Evolutionary conservation across 2,113 vertebrate species (phyloP).

Genomic region (Sakesphorus luctuosus): DNA sequence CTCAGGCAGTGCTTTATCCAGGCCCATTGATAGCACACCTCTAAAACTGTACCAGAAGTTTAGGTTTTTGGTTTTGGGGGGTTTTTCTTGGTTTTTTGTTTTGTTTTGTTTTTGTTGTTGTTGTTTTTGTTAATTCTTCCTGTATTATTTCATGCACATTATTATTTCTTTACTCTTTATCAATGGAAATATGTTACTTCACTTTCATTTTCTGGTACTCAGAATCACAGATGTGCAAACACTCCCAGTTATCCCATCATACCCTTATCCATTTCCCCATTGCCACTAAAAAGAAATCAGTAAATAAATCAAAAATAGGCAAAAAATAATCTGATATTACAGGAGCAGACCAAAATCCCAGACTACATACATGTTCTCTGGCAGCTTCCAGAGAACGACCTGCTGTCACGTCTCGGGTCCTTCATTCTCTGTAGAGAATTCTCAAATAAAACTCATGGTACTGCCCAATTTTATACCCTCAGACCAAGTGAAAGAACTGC

Average conservation of each 20-base stretch:
- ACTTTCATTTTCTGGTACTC: not conserved
- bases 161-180: not conserved
- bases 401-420: not conserved
- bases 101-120: no score
- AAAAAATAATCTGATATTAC: not conserved
- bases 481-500: not conserved
- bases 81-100: not conserved
- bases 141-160: not conserved
- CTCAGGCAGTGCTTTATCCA: not conserved
- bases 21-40: not conserved
- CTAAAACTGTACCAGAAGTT: not conserved
- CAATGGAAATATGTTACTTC: not conserved
- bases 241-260: not conserved
- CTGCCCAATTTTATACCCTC: not conserved
- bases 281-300: not conserved
- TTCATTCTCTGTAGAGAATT: not conserved
- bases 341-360: not conserved
- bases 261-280: not conserved
- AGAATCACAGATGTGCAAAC: not conserved
- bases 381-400: not conserved
- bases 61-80: no score
- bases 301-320: not conserved
- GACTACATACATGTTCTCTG: not conserved
- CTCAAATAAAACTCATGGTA: not conserved
- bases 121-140: not conserved